Evolutionary conservation across 2,113 vertebrate species (phyloP).

Genomic region (Rhombomys opimus): DNA sequence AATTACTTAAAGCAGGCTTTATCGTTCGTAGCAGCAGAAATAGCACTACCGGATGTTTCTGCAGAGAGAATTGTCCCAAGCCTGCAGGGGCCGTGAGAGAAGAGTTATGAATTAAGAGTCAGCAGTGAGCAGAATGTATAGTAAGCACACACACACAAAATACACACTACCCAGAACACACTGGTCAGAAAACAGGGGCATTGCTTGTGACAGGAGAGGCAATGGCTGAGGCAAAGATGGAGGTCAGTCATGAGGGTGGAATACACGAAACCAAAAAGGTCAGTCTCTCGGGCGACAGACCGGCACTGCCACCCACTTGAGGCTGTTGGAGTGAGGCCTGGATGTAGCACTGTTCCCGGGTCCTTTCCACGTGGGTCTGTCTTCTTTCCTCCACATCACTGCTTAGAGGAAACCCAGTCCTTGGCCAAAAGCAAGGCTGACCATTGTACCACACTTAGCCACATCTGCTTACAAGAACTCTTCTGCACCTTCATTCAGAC

Average conservation of each 20-base stretch:
- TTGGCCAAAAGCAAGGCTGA: background rate
- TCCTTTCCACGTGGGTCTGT: background rate
- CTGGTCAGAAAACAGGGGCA: background rate
- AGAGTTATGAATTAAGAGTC: background rate
- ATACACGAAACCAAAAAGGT: background rate
- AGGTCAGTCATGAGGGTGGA: background rate
- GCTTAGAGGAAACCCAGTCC: background rate
- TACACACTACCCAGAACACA: background rate
- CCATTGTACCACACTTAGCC: background rate
- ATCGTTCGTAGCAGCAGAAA: background rate
- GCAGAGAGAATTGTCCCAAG: background rate
- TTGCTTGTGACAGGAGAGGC: background rate
- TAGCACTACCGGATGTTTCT: background rate
- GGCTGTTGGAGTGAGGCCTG: background rate
- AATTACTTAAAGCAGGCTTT: background rate
- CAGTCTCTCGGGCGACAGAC: background rate
- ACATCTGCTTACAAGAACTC: background rate
- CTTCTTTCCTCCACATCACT: background rate
- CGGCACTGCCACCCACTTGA: background rate
- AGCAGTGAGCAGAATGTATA: conserved; percentile 17
- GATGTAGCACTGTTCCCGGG: background rate
- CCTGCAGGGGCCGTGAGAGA: too few relatives aligned
- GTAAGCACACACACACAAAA: background rate
- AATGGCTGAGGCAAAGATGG: background rate
- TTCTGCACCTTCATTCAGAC: background rate